A percentile compares a stretch with the other conserved stretches of the same genome.
These are phyloP conservation scores for Piscicola geometra DNA, from an alignment of 2,888 invertebrate genomes.

Conservation along the genomic window DNA sequence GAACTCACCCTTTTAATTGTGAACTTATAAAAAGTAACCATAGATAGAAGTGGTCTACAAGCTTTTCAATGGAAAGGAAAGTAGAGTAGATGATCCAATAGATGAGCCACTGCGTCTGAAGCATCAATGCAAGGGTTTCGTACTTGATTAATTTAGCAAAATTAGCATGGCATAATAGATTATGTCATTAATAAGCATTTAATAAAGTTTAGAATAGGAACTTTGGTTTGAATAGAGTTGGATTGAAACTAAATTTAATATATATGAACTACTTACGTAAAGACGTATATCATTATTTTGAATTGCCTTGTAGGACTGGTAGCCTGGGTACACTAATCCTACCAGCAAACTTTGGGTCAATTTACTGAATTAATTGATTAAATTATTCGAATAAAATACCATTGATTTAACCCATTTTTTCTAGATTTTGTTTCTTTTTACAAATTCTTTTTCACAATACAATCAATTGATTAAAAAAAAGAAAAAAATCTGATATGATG, in stretches of 20 bases:
- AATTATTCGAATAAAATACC: too few relatives aligned
- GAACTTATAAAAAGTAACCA: too few relatives aligned
- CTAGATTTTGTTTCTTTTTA: neutral
- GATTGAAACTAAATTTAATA: neutral
- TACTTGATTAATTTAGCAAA: too few relatives aligned
- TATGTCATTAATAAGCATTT: neutral
- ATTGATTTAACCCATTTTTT: neutral
- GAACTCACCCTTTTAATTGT: too few relatives aligned
- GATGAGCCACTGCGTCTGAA: slow-evolving; percentile 35
- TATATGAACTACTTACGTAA: slow-evolving; percentile 16
- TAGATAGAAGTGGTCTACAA: slow-evolving; percentile 32
- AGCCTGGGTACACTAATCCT: slow-evolving; percentile 29
- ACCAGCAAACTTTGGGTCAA: slow-evolving; percentile 17
- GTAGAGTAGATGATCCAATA: slow-evolving; percentile 37
- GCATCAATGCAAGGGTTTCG: neutral
- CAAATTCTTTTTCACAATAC: too few relatives aligned
- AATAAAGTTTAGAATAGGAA: neutral
- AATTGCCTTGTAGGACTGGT: slow-evolving; percentile 31
- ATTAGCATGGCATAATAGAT: neutral
- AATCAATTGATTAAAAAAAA: too few relatives aligned
- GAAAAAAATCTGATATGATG: too few relatives aligned
- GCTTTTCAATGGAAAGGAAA: slow-evolving; percentile 32
- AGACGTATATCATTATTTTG: neutral
- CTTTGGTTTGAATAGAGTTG: neutral
- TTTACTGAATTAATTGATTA: too few relatives aligned